phyloP scores from a whole-genome alignment of 2,113 vertebrate genomes.

The Cettia cetti region DNA sequence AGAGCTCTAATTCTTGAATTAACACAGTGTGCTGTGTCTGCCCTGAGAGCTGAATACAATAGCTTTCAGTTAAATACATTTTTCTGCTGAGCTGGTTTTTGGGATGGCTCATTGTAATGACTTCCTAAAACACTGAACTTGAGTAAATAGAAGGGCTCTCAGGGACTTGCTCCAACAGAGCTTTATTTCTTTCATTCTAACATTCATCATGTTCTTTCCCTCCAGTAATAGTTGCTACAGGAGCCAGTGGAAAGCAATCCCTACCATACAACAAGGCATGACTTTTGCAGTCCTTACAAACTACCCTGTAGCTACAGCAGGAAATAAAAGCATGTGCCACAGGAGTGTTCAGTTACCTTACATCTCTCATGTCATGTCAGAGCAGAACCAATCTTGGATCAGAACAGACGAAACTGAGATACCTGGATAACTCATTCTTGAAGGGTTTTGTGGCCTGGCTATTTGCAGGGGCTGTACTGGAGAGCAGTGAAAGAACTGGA shows the following conservation, averaged over 20 bases:
- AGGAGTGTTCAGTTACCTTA: not conserved
- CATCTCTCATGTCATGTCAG: not conserved
- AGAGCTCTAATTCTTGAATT: slow-evolving; percentile 41
- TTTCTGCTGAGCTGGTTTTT: slow-evolving; percentile 44
- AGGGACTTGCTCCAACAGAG: not conserved
- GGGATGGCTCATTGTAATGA: slow-evolving; percentile 29
- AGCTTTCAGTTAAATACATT: slow-evolving; percentile 27
- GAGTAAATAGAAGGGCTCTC: not conserved
- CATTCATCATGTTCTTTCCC: not conserved
- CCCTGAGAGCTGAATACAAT: slow-evolving; percentile 18
- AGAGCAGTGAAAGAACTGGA: not conserved
- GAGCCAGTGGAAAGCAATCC: not conserved
- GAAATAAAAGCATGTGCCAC: not conserved
- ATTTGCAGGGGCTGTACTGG: not conserved
- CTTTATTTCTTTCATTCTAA: slow-evolving; percentile 19
- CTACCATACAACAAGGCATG: not conserved
- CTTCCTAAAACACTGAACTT: slow-evolving; percentile 37
- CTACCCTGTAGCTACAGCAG: not conserved
- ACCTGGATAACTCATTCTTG: not conserved
- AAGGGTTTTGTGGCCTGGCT: not conserved
- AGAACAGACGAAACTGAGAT: not conserved
- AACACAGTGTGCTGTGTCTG: not conserved
- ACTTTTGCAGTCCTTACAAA: not conserved
- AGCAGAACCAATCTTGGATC: not conserved
- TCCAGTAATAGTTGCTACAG: not conserved